Evolutionary conservation across 2,888 invertebrate genomes (phyloP).

Genomic region (Tiliacea aurago): DNA sequence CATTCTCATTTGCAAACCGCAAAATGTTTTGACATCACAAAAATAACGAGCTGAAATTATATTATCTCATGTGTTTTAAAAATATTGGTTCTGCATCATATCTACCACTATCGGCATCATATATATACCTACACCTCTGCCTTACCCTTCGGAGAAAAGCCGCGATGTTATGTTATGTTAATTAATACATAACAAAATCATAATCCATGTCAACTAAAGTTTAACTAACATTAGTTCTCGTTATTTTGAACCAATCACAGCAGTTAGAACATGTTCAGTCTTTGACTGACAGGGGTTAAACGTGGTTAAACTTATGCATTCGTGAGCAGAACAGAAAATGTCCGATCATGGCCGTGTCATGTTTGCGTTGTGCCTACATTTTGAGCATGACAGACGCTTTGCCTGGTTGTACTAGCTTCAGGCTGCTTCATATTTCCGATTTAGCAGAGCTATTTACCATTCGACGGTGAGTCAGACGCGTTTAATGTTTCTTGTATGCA

Average conservation of each 20-base stretch:
- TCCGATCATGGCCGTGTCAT: not conserved
- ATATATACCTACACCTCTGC: no score
- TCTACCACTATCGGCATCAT: no score
- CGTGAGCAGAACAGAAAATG: slow-evolving; percentile 2
- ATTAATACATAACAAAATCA: no score
- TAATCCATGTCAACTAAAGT: no score
- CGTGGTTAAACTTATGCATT: not conserved
- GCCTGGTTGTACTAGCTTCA: not conserved
- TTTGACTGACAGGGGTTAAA: slow-evolving; percentile 9
- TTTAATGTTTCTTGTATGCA: slow-evolving; percentile 1
- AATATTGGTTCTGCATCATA: no score
- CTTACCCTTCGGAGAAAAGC: no score
- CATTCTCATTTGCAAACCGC: no score
- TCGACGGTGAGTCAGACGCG: not conserved
- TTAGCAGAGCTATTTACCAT: not conserved
- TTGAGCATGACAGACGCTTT: slow-evolving; percentile 20
- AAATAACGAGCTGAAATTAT: no score
- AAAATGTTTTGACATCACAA: no score
- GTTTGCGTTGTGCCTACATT: slow-evolving; percentile 5
- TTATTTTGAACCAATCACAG: not conserved
- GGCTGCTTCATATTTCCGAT: not conserved
- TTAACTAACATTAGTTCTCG: not conserved
- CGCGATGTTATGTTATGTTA: no score
- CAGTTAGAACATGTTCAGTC: not conserved
- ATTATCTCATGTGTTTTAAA: no score